These are phyloP conservation scores for Littorina saxatilis DNA, from an alignment of 1,140 invertebrate genomes.

Conservation along the genomic window DNA sequence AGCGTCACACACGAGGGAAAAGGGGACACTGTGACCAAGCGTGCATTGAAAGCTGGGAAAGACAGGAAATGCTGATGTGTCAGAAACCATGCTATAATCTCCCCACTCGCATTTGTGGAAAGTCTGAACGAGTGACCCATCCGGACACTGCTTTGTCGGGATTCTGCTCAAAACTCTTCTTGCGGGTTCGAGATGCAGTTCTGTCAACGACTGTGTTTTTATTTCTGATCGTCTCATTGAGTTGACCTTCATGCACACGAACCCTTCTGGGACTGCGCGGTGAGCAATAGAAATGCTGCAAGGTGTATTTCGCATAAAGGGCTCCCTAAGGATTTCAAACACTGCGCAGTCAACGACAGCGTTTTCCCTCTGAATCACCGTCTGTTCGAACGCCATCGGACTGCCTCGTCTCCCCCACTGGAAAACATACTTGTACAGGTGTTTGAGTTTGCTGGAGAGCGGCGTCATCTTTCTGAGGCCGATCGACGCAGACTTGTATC, in stretches of 20 bases:
- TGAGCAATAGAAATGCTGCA: not conserved
- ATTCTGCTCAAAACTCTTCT: not conserved
- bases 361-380: not conserved
- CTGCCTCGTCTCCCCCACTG: conserved; percentile 16
- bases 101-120: not conserved
- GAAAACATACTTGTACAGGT: not conserved
- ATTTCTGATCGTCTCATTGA: too few relatives aligned
- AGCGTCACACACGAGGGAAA: conserved; percentile 40
- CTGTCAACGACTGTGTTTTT: too few relatives aligned
- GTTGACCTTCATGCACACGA: too few relatives aligned
- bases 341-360: not conserved
- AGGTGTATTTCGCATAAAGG: not conserved
- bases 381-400: conserved; percentile 14
- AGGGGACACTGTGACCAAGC: conserved; percentile 10
- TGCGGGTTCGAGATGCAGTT: too few relatives aligned
- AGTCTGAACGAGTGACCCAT: conserved; percentile 25
- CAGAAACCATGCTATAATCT: too few relatives aligned
- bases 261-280: not conserved
- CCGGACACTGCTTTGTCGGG: conserved; percentile 1
- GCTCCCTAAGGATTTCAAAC: not conserved
- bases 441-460: not conserved
- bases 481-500: not conserved
- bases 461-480: conserved; percentile 18
- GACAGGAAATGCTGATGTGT: not conserved
- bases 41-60: conserved; percentile 2